phyloP scores from a whole-genome alignment of 2,113 vertebrate genomes.

The Nestor notabilis region DNA sequence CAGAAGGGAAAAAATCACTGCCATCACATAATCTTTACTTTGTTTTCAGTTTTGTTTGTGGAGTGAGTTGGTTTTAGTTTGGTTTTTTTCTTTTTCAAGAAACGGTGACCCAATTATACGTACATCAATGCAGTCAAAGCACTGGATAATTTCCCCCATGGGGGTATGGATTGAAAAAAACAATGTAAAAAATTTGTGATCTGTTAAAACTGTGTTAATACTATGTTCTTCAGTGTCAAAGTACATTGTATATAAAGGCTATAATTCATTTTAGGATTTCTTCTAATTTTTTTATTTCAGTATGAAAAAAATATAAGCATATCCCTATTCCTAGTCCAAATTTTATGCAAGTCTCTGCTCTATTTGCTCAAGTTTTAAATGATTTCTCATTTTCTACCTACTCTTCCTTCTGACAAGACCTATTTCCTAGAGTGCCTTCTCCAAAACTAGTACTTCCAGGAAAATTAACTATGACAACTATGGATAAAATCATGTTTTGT shows the following conservation, averaged over 20 bases:
- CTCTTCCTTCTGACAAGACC: neutral
- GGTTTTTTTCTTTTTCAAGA: neutral
- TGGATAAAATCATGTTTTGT: conserved; percentile 64
- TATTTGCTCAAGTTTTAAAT: neutral
- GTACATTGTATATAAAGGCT: neutral
- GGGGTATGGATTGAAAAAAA: neutral
- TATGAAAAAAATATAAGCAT: neutral
- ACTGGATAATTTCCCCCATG: neutral
- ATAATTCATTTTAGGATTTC: neutral
- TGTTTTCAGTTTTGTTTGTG: neutral
- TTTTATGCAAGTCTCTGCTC: neutral
- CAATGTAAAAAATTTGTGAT: neutral
- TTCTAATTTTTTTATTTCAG: neutral
- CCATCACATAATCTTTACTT: neutral
- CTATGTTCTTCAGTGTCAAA: neutral
- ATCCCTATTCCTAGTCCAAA: neutral
- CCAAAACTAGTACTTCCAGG: neutral
- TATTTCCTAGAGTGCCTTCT: neutral
- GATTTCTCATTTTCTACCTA: neutral
- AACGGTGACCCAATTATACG: neutral
- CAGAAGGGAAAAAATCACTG: neutral
- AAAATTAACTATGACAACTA: conserved; percentile 45
- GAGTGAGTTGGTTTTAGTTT: neutral
- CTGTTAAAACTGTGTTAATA: neutral
- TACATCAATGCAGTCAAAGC: neutral